phyloP scores from a whole-genome alignment of 2,888 invertebrate species.

The Antheraea assamensis region DNA sequence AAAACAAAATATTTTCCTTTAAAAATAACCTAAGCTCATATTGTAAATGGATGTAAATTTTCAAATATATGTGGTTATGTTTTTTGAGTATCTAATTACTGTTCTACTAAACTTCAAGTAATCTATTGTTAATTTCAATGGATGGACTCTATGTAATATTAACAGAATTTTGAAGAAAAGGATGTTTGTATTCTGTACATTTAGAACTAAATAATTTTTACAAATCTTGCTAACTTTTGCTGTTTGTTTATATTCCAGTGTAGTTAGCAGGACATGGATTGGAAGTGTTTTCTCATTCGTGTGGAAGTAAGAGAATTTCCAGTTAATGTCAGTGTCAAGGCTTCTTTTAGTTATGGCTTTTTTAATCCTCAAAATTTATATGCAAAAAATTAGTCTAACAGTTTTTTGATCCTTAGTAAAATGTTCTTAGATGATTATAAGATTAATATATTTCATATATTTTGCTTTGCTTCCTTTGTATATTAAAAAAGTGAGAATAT shows the following conservation, averaged over 20 bases:
- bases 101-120: too few relatives aligned
- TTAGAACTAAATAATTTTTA: background rate
- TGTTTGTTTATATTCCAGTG: conserved; percentile 64
- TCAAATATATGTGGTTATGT: too few relatives aligned
- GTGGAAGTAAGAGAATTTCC: conserved; percentile 67
- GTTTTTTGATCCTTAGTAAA: background rate
- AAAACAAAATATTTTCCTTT: too few relatives aligned
- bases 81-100: too few relatives aligned
- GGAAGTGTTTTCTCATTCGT: conserved; percentile 65
- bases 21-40: too few relatives aligned
- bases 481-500: background rate
- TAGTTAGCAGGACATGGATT: conserved; percentile 71
- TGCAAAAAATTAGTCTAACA: background rate
- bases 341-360: background rate
- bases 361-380: background rate
- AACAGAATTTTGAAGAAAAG: too few relatives aligned
- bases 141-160: too few relatives aligned
- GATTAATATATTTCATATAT: background rate
- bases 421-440: background rate
- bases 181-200: background rate
- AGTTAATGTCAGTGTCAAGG: conserved; percentile 16
- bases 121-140: too few relatives aligned
- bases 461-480: background rate
- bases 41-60: too few relatives aligned
- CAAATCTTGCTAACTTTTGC: background rate